Base-by-base conservation (phyloP, 2,113 vertebrate genomes). In the Azemiops feae region DNA sequence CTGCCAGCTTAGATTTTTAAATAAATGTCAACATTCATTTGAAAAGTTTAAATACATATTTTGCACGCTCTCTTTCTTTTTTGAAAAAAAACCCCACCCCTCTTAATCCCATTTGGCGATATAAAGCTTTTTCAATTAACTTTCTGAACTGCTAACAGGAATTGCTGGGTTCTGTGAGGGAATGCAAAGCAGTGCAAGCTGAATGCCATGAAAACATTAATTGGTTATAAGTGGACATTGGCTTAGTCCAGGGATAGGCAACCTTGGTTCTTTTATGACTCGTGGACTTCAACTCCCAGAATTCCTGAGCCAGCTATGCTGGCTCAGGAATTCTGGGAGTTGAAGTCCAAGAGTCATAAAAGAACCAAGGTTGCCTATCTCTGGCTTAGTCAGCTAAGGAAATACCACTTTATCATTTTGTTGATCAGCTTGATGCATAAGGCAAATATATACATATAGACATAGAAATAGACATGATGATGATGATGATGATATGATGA, bases 1-100 rank as follows among this genome's bases (percentile, higher is more conserved):
- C 94, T 95, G 55, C 91, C 96, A 97, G 27, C 92, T 96, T 95
- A 93, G 90, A 57, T 96, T 97, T 96, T 91, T 89, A 93, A 96
- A 96, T 95, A 96, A 97, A 95, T 92, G 94, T 95, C 95, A 94
- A 7, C 95, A 95, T 96, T 95, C 95, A 96, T 95, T 95, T 96
- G 97, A 97, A 96, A 58, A 93, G 91, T 94, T 96, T 95, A 95
- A 96, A 94, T 91, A 93, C 95, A 45, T 93, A 88, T 95, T 95
- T 95, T 96, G 45, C 91, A 22, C 7, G 34, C 34, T 8, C 74
- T 81, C 16, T 69, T 30, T 74, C 69, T 81, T n/a, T 27, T 85
- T 45, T 93, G 90, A 1, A 20, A 7, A 87, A n/a, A 91, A 4
- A 6, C 30, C 47, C 47, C 8, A 4, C 11, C 64, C 30, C 1